Evolutionary conservation across 2,888 invertebrate genomes (phyloP).

Genomic region (Trichopria drosophilae): DNA sequence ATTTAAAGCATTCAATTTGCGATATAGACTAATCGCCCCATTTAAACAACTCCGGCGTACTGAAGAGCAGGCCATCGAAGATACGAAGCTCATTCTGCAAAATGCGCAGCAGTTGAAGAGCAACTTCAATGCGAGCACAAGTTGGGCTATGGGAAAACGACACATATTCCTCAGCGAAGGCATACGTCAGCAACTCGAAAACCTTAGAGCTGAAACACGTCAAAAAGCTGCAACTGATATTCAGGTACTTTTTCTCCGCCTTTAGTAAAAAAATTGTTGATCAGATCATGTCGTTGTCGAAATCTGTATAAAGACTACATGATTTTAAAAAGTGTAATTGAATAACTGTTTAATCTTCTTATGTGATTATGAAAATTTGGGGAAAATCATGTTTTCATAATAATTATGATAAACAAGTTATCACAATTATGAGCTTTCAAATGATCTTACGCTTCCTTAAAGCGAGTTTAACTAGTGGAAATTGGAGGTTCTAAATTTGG

Average conservation of each 20-base stretch:
- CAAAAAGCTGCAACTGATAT: slow-evolving; percentile 81
- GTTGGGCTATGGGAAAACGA: slow-evolving; percentile 90
- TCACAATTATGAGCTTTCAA: no score
- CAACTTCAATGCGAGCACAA: slow-evolving; percentile 60
- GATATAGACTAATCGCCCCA: slow-evolving; percentile 84
- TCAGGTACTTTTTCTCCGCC: slow-evolving; percentile 57
- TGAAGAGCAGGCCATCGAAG: slow-evolving; percentile 75
- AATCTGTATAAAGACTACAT: no score
- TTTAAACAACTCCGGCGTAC: slow-evolving; percentile 69
- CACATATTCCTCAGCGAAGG: slow-evolving; percentile 95
- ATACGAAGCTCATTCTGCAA: slow-evolving; percentile 75
- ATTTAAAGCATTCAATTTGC: slow-evolving; percentile 85
- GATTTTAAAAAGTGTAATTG: not conserved
- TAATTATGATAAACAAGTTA: no score
- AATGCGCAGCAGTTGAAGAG: slow-evolving; percentile 67
- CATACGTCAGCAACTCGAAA: slow-evolving; percentile 86
- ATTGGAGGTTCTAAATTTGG: no score
- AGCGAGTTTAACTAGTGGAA: no score
- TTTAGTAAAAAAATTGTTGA: not conserved
- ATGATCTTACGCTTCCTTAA: no score
- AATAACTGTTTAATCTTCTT: not conserved
- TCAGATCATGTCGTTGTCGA: no score
- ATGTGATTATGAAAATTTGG: no score
- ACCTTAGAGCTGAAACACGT: slow-evolving; percentile 75
- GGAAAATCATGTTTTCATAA: no score